A percentile compares a stretch with the other conserved stretches of the same genome.
phyloP scores from a whole-genome alignment of 2,797 vertebrate genomes.

The Acropternis orthonyx region DNA sequence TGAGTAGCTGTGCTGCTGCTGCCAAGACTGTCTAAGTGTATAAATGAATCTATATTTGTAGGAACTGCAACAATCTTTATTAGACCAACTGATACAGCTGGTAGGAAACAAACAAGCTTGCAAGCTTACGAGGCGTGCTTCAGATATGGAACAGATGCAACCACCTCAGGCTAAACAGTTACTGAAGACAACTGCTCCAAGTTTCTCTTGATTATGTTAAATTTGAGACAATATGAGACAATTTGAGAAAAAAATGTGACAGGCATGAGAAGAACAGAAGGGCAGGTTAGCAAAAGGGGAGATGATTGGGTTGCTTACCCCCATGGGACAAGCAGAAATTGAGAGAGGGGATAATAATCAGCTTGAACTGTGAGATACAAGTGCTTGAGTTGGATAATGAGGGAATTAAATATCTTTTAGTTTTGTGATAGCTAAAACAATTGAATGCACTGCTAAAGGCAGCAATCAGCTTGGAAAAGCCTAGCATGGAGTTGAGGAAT shows the following conservation, averaged over 20 bases:
- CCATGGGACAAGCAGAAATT: neutral
- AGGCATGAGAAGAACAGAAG: neutral
- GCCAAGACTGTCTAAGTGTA: neutral
- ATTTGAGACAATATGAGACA: neutral
- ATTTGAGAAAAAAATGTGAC: neutral
- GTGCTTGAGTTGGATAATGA: neutral
- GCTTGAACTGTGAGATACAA: neutral
- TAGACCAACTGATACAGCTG: slow-evolving; percentile 31
- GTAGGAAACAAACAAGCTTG: neutral
- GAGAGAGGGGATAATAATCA: neutral
- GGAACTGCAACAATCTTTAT: slow-evolving; percentile 36
- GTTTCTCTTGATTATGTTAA: slow-evolving; percentile 10
- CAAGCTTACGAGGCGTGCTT: neutral
- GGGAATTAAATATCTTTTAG: neutral
- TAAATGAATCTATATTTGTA: slow-evolving; percentile 25
- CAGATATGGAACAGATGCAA: neutral
- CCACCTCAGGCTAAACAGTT: slow-evolving; percentile 18
- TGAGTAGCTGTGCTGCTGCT: neutral
- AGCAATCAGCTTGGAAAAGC: neutral
- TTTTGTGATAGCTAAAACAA: neutral
- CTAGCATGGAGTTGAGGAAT: neutral
- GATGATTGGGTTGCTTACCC: neutral
- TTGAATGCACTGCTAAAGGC: neutral
- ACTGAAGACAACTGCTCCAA: neutral
- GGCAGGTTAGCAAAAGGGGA: neutral